Conservation (phyloP, 2,888 invertebrate species). For the Polymixis lichenea region DNA sequence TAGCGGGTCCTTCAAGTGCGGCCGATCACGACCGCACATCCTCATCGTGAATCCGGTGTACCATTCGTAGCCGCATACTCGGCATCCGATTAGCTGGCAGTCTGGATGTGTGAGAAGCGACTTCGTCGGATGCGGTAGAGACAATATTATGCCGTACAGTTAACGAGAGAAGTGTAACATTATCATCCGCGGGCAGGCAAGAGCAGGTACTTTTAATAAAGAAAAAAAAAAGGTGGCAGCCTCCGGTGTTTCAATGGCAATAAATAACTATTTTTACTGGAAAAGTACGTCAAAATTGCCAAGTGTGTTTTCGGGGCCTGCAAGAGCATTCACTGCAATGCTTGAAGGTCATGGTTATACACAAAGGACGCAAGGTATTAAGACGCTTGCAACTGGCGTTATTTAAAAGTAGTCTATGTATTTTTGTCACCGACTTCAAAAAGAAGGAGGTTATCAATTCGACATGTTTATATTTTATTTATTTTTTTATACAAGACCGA, state of each 20-base stretch:
- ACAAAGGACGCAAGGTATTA: background rate
- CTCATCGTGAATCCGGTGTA: background rate
- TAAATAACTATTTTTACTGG: background rate
- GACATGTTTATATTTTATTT: too few relatives aligned
- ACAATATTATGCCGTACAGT: background rate
- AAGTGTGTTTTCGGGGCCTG: background rate
- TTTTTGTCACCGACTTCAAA: too few relatives aligned
- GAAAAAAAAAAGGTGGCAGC: background rate
- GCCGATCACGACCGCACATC: too few relatives aligned
- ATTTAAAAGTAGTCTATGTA: background rate
- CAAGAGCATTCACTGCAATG: slow-evolving; percentile 3
- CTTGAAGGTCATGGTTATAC: slow-evolving; percentile 18
- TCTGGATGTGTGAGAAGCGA: background rate
- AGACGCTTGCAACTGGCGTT: slow-evolving; percentile 9
- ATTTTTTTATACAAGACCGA: background rate
- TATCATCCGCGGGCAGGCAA: background rate
- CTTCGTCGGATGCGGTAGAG: too few relatives aligned
- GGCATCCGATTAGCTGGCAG: background rate
- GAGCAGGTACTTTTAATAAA: background rate
- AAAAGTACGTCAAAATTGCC: background rate
- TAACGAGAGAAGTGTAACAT: background rate
- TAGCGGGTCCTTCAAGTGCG: too few relatives aligned
- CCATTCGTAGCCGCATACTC: background rate
- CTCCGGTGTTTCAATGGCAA: background rate
- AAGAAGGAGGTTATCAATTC: too few relatives aligned